These are phyloP conservation scores for Fistularia commersonii DNA, from an alignment of 2,797 vertebrate genomes.

Conservation along the genomic window DNA sequence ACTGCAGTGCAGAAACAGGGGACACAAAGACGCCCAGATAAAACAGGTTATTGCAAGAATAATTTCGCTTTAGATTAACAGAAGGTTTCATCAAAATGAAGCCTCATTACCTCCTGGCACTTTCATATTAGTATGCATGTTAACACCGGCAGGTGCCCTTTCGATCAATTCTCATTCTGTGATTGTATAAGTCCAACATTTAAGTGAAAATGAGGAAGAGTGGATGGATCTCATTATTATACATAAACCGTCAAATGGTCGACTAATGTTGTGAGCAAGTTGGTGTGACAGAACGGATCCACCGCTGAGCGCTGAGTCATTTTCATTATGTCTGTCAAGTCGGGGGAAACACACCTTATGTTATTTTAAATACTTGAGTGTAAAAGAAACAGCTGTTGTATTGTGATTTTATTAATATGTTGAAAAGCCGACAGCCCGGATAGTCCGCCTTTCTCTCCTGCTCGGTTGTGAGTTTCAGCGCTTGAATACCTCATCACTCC, in stretches of 20 bases:
- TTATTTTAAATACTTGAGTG: slow-evolving; percentile 1
- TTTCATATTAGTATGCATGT: slow-evolving; percentile 5
- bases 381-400: not conserved
- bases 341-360: slow-evolving; percentile 5
- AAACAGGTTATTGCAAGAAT: not conserved
- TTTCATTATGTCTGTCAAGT: slow-evolving; percentile 26
- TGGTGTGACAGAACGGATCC: slow-evolving; percentile 10
- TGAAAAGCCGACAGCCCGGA: too few species aligned
- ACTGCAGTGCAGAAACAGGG: not conserved
- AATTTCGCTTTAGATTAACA: slow-evolving; percentile 5
- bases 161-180: slow-evolving; percentile 29
- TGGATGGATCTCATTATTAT: slow-evolving; percentile 12
- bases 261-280: slow-evolving; percentile 22
- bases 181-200: slow-evolving; percentile 14
- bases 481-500: too few species aligned
- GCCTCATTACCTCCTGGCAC: not conserved
- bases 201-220: slow-evolving; percentile 20
- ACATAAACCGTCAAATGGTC: slow-evolving; percentile 16
- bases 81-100: slow-evolving; percentile 1
- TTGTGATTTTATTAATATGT: not conserved
- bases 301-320: slow-evolving; percentile 1
- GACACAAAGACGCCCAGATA: not conserved
- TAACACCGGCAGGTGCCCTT: slow-evolving; percentile 23
- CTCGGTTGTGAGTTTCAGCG: too few species aligned
- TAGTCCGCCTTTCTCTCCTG: too few species aligned